A percentile compares a stretch with the other conserved stretches of the same genome.
Conservation (phyloP, 2,113 vertebrate species). For the Pterophyllum scalare region DNA sequence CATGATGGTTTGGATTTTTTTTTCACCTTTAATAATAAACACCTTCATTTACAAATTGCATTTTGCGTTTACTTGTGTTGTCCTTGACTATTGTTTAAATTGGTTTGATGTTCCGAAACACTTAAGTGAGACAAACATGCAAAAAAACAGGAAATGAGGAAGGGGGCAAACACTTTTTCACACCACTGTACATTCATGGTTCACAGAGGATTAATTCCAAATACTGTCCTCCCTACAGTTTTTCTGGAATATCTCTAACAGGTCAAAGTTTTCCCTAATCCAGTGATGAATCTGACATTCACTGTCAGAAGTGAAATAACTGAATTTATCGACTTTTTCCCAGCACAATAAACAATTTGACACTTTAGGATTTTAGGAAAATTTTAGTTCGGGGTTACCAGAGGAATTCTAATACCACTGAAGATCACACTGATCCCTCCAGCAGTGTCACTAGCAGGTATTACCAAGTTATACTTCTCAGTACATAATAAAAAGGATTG, state of each 20-base stretch:
- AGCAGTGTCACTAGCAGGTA: not conserved
- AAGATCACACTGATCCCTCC: no score
- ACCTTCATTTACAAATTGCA: no score
- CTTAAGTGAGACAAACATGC: no score
- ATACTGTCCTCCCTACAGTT: not conserved
- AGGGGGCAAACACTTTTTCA: no score
- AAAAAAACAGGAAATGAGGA: no score
- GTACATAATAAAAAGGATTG: not conserved
- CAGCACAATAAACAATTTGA: not conserved
- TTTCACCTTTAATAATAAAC: no score
- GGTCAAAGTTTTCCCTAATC: not conserved
- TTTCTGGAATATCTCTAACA: not conserved
- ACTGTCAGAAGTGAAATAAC: not conserved
- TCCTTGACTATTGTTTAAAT: no score
- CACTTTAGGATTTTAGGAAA: not conserved
- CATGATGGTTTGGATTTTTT: no score
- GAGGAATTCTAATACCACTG: not conserved
- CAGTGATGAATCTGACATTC: not conserved
- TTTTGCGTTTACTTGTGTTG: no score
- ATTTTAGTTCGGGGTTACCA: not conserved
- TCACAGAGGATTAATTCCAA: not conserved
- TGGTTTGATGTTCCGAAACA: no score
- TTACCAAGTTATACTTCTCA: not conserved
- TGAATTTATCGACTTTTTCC: no score
- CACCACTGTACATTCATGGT: not conserved